Evolutionary conservation across 2,113 vertebrate species (phyloP).

Genomic region (Elephantulus edwardii): DNA sequence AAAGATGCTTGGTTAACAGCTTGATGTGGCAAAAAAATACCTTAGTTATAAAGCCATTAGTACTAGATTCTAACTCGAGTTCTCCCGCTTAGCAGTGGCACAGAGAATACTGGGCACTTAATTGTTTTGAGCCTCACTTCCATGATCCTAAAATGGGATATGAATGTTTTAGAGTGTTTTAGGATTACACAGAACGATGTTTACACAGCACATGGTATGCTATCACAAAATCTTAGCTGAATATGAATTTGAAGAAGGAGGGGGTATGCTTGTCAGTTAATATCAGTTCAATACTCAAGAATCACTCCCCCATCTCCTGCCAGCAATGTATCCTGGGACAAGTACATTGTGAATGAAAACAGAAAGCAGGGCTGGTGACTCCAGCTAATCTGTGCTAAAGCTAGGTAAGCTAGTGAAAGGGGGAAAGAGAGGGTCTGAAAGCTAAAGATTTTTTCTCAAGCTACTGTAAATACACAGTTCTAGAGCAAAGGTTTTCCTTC

Average conservation of each 20-base stretch:
- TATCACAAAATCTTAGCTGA: not conserved
- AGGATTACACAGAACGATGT: not conserved
- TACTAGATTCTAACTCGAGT: not conserved
- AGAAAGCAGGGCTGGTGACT: conserved; percentile 70
- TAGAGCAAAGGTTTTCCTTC: not conserved
- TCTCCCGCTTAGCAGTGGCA: not conserved
- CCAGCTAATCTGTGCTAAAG: conserved; percentile 55
- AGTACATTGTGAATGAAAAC: conserved; percentile 22
- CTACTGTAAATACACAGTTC: not conserved
- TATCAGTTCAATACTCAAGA: not conserved
- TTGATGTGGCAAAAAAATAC: not conserved
- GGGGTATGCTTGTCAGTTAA: not conserved
- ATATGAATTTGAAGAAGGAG: not conserved
- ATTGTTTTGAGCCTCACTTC: not conserved
- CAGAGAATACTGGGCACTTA: not conserved
- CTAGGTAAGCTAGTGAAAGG: not conserved
- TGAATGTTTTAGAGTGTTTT: not conserved
- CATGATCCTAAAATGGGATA: not conserved
- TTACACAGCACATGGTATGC: not conserved
- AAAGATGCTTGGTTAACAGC: not conserved
- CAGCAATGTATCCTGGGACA: not conserved
- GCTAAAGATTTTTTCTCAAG: not conserved
- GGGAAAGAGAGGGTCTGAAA: not conserved
- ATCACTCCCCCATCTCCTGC: not conserved
- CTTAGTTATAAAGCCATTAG: not conserved